These are phyloP conservation scores for Microcebus lehilahytsara DNA, from an alignment of 2,113 vertebrate genomes.

Conservation along the genomic window DNA sequence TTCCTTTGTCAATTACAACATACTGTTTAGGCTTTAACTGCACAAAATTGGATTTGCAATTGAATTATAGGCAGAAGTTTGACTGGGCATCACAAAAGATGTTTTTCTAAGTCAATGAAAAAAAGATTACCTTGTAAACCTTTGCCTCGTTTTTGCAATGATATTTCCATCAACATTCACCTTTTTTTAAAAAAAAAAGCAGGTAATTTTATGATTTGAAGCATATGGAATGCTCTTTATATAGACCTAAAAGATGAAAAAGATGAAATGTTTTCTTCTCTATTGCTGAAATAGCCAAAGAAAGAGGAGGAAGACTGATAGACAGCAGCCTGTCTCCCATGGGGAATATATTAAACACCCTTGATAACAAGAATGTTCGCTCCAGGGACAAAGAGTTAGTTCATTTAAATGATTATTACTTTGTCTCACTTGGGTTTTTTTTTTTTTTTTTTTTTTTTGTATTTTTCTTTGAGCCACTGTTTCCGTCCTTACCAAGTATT, in stretches of 20 bases:
- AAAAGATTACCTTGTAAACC: constrained; percentile 49
- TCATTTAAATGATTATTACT: constrained; percentile 69
- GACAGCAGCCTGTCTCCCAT: neutral
- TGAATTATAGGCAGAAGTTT: constrained; percentile 35
- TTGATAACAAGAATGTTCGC: constrained; percentile 35
- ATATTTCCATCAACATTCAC: constrained; percentile 30
- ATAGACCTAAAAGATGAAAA: constrained; percentile 27
- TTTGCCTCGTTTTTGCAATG: neutral
- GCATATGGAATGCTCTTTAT: constrained; percentile 31
- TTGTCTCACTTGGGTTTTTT: constrained; percentile 55
- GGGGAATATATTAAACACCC: constrained; percentile 41
- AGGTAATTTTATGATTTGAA: constrained; percentile 52
- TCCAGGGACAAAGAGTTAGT: constrained; percentile 43
- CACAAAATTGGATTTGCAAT: neutral
- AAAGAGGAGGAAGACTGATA: constrained; percentile 49
- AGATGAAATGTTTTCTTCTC: constrained; percentile 39
- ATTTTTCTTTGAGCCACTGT: constrained; percentile 64
- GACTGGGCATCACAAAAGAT: constrained; percentile 11
- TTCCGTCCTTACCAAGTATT: constrained; percentile 65
- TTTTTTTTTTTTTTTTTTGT: constrained; percentile 45
- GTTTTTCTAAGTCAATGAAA: constrained; percentile 26
- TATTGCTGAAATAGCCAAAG: neutral
- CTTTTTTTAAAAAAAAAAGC: neutral
- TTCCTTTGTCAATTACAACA: neutral
- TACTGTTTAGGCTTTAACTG: constrained; percentile 8